Conservation (phyloP, 2,888 invertebrate genomes). For the Melanophora roralis region DNA sequence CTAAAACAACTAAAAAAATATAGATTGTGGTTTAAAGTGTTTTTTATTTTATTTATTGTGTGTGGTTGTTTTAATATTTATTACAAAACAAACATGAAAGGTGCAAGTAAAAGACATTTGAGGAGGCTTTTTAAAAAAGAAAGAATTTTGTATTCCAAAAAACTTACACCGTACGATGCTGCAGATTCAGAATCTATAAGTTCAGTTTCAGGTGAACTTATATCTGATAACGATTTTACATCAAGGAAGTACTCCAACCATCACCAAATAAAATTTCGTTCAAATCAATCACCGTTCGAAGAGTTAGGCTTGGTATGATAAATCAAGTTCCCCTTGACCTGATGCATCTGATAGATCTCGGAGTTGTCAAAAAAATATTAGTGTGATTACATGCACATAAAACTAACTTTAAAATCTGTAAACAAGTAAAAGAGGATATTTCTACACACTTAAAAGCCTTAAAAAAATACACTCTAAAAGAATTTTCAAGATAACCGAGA, state of each 20-base stretch:
- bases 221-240: too few species aligned
- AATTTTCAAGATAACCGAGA: slow-evolving; percentile 21
- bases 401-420: slow-evolving; percentile 14
- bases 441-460: background rate
- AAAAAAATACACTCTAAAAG: slow-evolving; percentile 15
- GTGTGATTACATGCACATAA: background rate
- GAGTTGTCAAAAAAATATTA: slow-evolving; percentile 1
- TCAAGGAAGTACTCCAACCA: too few species aligned
- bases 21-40: background rate
- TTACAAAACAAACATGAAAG: slow-evolving; percentile 9
- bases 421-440: slow-evolving; percentile 8
- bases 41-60: background rate
- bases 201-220: too few species aligned
- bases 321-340: too few species aligned
- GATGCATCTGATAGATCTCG: too few species aligned
- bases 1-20: too few species aligned
- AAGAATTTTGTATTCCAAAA: slow-evolving; percentile 1
- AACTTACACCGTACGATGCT: background rate
- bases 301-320: too few species aligned
- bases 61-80: slow-evolving; percentile 4
- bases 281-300: too few species aligned
- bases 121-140: too few species aligned
- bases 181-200: slow-evolving; percentile 6
- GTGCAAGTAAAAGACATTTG: too few species aligned
- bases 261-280: too few species aligned